Evolutionary conservation across 2,113 vertebrate species (phyloP).

Genomic region (Grammomys dolichurus): DNA sequence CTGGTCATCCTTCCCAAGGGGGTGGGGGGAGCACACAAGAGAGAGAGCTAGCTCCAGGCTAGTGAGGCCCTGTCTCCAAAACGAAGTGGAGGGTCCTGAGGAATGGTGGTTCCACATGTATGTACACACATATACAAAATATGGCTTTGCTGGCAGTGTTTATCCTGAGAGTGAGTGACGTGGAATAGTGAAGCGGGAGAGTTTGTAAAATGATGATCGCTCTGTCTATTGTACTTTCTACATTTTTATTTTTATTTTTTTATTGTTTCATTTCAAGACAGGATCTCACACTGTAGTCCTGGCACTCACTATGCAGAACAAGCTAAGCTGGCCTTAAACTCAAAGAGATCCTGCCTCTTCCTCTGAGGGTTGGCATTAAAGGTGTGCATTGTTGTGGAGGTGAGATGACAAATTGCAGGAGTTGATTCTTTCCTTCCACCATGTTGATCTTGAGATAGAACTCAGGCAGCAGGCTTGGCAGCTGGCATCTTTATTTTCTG

Average conservation of each 20-base stretch:
- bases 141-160: neutral
- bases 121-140: neutral
- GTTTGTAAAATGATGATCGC: neutral
- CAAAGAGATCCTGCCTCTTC: neutral
- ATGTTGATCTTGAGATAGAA: neutral
- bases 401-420: neutral
- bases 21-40: no score
- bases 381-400: neutral
- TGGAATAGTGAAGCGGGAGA: neutral
- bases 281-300: neutral
- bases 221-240: no score
- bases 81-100: neutral
- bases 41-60: neutral
- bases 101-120: neutral
- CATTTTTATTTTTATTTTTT: neutral
- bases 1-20: neutral
- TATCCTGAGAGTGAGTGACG: neutral
- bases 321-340: neutral
- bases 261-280: neutral
- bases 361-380: neutral
- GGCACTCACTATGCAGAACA: neutral
- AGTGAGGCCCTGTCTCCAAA: neutral
- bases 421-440: neutral
- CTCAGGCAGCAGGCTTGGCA: neutral
- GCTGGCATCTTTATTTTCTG: neutral